Evolutionary conservation across 92 coral and sea anemone species (phyloP).

Genomic region (Phenganax stokvisi): DNA sequence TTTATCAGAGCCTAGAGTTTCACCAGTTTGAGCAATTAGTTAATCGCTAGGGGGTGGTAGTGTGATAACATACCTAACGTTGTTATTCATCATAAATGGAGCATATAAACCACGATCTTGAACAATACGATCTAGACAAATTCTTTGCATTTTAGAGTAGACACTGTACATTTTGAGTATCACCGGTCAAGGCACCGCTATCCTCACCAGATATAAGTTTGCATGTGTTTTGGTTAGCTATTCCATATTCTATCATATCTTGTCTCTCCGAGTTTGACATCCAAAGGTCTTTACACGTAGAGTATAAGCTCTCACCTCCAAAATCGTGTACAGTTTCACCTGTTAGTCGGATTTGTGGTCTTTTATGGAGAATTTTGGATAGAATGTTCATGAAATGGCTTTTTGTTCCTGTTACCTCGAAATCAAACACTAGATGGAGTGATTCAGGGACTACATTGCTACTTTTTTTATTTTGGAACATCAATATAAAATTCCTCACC

Average conservation of each 20-base stretch:
- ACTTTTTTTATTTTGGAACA: background rate
- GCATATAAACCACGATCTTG: slow-evolving; percentile 10
- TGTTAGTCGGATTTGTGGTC: slow-evolving; percentile 1
- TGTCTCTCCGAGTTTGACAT: background rate
- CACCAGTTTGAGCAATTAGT: slow-evolving; percentile 16
- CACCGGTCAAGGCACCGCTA: background rate
- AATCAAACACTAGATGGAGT: background rate
- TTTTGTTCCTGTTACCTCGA: background rate
- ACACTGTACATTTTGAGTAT: background rate
- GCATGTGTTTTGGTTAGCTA: slow-evolving; percentile 2
- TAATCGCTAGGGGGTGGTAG: background rate
- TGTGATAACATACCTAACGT: slow-evolving; percentile 4
- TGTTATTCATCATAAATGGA: slow-evolving; percentile 14
- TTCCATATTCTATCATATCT: background rate
- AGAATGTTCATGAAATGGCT: slow-evolving; percentile 6
- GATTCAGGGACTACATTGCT: background rate
- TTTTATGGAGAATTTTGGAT: background rate
- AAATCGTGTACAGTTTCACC: slow-evolving; percentile 13
- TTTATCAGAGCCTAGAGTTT: too few relatives aligned
- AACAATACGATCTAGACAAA: background rate
- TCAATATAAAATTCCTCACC: background rate
- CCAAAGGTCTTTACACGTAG: slow-evolving; percentile 15
- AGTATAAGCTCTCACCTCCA: background rate
- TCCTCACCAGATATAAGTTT: slow-evolving; percentile 19
- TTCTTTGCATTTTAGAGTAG: background rate